Base-by-base conservation (phyloP, 2,113 vertebrate species). In the Rutilus rutilus region DNA sequence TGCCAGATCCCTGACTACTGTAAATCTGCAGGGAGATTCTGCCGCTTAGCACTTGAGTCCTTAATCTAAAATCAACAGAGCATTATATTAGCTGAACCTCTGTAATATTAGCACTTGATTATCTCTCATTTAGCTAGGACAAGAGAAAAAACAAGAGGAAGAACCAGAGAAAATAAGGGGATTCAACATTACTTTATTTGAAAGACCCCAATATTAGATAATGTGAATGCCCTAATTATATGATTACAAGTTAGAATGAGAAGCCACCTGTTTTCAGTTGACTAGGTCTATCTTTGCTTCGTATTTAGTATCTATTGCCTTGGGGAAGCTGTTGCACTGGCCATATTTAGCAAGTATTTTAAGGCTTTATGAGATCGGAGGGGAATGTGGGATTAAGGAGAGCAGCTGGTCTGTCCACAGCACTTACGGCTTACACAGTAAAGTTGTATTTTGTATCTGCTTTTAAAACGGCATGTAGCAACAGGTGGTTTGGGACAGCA, bases 311-410 rank as follows among this genome's bases (percentile, higher is more conserved):
- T 85, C 76, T 36, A 54, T 69, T 57, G 45, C 75, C 83, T 52
- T 78, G 74, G 83, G 74, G 60, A 85, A 85, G 21, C 25, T 78
- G 57, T 52, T 78, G 75, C 42, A 76, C 60, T 85, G 60, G 30
- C 62, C 84, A 85, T 78, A 52, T 77, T 33, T 47, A 85, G 60
- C 69, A 62, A 69, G 76, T 85, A 85, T 78, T 85, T 78, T 67
- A 85, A 85, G 75, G 75, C 75, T 78, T 85, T 78, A 85, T 65
- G 84, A 85, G 62, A 78, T 85, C 84, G 69, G 60, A 78, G 36
- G 21, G 74, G 83, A 85, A 76, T 85, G 81, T 73, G 30, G n/a
- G 81, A 73, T 83, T 73, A 83, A 83, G 81, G 50, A 71, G 65
- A 83, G 84, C 75, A 85, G 74, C 75, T 85, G 74, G 59, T 54